These are phyloP conservation scores for Limonius californicus DNA, from an alignment of 1,140 invertebrate species.

Conservation along the genomic window DNA sequence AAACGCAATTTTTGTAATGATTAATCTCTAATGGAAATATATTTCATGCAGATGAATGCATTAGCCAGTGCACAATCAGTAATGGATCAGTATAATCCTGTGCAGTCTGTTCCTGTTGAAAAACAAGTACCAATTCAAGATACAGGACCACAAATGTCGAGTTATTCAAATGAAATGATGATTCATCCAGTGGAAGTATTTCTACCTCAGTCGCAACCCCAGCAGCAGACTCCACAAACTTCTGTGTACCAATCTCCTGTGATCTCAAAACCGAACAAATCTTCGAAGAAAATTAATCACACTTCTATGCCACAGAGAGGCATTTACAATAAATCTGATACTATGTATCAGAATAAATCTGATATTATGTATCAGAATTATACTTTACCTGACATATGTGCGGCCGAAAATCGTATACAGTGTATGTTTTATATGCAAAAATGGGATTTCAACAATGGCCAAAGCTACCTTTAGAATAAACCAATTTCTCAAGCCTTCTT, in stretches of 20 bases:
- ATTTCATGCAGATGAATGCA: constrained; percentile 3
- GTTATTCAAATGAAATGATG: constrained; percentile 23
- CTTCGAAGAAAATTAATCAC: constrained; percentile 1
- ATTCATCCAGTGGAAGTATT: constrained; percentile 5
- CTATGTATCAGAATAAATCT: background rate
- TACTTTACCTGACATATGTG: background rate
- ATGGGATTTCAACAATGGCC: too few relatives aligned
- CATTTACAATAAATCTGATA: too few relatives aligned
- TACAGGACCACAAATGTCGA: background rate
- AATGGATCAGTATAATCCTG: constrained; percentile 27
- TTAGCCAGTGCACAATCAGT: background rate
- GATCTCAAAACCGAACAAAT: constrained; percentile 15
- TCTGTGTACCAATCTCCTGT: constrained; percentile 15
- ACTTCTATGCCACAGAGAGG: background rate
- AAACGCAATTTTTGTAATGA: too few relatives aligned
- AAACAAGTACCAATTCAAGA: constrained; percentile 15
- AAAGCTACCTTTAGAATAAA: too few relatives aligned
- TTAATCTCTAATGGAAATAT: too few relatives aligned
- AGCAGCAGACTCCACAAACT: background rate
- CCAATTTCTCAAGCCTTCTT: too few relatives aligned
- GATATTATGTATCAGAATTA: constrained; percentile 5
- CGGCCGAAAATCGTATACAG: background rate
- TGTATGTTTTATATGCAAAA: background rate
- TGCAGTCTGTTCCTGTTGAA: constrained; percentile 14
- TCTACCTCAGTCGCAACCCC: constrained; percentile 17